Base-by-base conservation (phyloP, 2,888 invertebrate genomes). In the Limenitis camilla region DNA sequence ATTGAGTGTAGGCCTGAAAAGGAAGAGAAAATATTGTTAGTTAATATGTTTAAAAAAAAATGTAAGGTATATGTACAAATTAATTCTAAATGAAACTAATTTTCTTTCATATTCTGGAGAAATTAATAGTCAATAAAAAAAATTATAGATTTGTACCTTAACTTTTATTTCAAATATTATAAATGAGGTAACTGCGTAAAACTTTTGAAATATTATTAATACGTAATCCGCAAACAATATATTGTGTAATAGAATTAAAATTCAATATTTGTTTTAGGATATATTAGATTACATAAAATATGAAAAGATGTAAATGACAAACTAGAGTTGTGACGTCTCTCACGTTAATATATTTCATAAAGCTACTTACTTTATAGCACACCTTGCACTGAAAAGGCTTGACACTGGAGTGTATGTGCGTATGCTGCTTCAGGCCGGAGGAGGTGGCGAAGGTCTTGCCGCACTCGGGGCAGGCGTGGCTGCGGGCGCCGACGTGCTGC, bases 381-480 rank as follows among this genome's bases (percentile, higher is more conserved):
- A 98, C 96, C 77, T 95, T 95, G 85, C 97, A 97, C 90, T 94
- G 94, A 88, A 98, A 99, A 4, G 99, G 99, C 82, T 99, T 99
- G 63, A 98, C 94, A 73, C 96, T 96, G 72, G 96, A 96, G 90
- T 99, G 99, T 69, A 99, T 99, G 88, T 99, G 99, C 32, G 97
- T 97, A 87, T 99, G 99, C 81, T 99, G 99, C 82, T 99, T 99
- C 50, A 99, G 91, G 36, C 99, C 99, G 61, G 97, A 97, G 55
- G 97, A 96, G 36, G 98, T 98, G 43, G 95, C 96, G 86, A 99
- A 99, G 56, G 98, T 98, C 90, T 99, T 99, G 61, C 98, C 98
- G 88, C 99, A 99, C 88, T 98, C 97, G 56, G 95, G 93, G 76
- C 99, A 99, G 65, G 97, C 97, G 92, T 99, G 98, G 75, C 95